Evolutionary conservation across 2,888 invertebrate species (phyloP), one percentile per base, ranked within the genome.

Genomic region (Bedellia somnulentella): DNA sequence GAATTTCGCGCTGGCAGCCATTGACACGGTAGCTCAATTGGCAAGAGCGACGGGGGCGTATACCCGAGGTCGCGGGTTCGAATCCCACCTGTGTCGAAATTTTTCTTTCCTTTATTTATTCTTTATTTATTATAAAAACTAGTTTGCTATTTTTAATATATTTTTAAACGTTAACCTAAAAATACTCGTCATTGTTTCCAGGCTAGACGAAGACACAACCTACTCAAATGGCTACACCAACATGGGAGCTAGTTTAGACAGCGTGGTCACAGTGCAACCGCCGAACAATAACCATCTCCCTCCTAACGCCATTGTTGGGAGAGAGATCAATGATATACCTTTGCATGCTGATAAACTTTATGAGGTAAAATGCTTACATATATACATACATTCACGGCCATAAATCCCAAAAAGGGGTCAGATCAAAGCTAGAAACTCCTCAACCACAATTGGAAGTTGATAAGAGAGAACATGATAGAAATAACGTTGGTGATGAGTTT

Each of bases 211-310:
- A 15, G 81, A 83, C 45, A 70, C 71, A 34, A 78, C 73, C 35
- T 80, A 83, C 48, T 77, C 78, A 0, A 64, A 71, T 21, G 71
- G 75, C 2, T 56, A 61, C 49, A 44, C 54, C n/a, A 76, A 71
- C 39, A 56, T 56, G 41, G 73, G 62, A 0, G 71, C 61, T 2
- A 68, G 66, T 30, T 33, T 64, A 15, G 71, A 70, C 35, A 66
- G 60, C 40, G 68, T 75, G 37, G 58, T 77, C 15, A 76, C 73
- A 1, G 47, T 48, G 29, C 77, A 77, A 37, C 77, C 77, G 0
- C 40, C 57, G 23, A 76, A 76, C 46, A 75, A 76, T 44, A 75
- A 76, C 46, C 68, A 70, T 24, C 45, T 67, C 0, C 61, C 64
- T 0, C 51, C 51, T 0, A 40, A 50, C n/a, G 50, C 50, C 9